A percentile compares a stretch with the other conserved stretches of the same genome.
Conservation (phyloP, 2,113 vertebrate genomes). For the Xiphorhynchus elegans region DNA sequence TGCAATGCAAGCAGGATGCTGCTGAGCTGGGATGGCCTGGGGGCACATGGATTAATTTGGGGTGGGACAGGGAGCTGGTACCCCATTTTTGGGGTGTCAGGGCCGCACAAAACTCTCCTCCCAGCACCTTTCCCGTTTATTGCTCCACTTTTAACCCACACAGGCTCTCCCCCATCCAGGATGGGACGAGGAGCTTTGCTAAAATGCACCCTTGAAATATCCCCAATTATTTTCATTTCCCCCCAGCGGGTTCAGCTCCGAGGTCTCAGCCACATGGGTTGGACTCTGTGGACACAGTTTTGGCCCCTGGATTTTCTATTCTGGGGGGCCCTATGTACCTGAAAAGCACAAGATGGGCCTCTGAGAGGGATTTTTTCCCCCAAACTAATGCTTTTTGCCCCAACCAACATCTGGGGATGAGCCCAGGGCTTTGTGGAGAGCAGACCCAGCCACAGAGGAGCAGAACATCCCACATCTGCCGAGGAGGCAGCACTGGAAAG, state of each 20-base stretch:
- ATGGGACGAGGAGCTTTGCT: not conserved
- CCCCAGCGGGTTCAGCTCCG: rapidly evolving
- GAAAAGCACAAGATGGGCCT: rapidly evolving
- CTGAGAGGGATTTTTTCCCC: rapidly evolving
- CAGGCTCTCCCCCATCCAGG: not conserved
- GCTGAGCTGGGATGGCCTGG: not conserved
- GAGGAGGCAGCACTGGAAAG: rapidly evolving
- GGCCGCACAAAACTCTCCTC: rapidly evolving
- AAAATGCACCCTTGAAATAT: not conserved
- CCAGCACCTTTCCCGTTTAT: not conserved
- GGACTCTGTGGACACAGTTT: rapidly evolving
- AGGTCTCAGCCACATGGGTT: rapidly evolving
- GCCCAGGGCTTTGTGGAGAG: not conserved
- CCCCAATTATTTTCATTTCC: not conserved
- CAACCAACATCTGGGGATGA: rapidly evolving
- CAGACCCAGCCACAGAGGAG: not conserved
- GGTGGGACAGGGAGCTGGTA: not conserved
- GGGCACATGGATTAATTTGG: not conserved
- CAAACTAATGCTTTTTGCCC: rapidly evolving
- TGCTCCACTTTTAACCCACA: not conserved
- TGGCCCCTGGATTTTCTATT: not conserved
- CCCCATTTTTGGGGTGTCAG: not conserved
- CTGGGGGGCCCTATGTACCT: not conserved
- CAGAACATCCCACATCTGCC: rapidly evolving
- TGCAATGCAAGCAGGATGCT: not conserved